Percentiles rank a stretch among this genome's conserved stretches.
Conservation (phyloP, 2,113 vertebrate species). For the Rhinolophus sinicus region DNA sequence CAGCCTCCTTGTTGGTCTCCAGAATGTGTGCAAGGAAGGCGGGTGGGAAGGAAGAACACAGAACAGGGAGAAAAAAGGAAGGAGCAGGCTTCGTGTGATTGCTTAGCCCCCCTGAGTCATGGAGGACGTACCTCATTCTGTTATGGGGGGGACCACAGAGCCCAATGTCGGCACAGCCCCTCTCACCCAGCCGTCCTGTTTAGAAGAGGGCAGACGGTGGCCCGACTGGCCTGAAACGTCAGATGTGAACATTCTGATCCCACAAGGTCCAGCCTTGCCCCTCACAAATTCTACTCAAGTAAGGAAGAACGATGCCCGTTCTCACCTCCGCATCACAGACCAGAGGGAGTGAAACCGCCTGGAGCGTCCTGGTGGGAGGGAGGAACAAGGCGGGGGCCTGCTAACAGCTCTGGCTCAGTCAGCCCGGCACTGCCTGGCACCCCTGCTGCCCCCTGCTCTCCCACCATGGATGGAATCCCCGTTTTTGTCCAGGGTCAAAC, state of each 20-base stretch:
- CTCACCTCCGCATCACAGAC: not conserved
- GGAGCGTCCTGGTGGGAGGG: accelerated
- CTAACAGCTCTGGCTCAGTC: not conserved
- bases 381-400: not conserved
- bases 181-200: not conserved
- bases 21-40: not conserved
- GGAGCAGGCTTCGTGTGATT: accelerated
- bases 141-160: not conserved
- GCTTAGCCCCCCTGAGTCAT: not conserved
- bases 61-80: not conserved
- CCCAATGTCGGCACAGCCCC: not conserved
- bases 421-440: not conserved
- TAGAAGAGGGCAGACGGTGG: not conserved
- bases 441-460: not conserved
- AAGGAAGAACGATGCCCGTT: not conserved
- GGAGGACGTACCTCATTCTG: accelerated
- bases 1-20: not conserved
- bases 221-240: not conserved
- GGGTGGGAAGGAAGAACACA: accelerated
- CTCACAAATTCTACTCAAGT: not conserved
- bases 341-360: not conserved
- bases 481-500: not conserved
- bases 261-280: not conserved
- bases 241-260: not conserved
- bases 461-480: not conserved